A percentile compares a stretch with the other conserved stretches of the same genome.
These are phyloP conservation scores for Dendronephthya gigantea DNA, from an alignment of 64 coral and sea anemone species.

Conservation along the genomic window DNA sequence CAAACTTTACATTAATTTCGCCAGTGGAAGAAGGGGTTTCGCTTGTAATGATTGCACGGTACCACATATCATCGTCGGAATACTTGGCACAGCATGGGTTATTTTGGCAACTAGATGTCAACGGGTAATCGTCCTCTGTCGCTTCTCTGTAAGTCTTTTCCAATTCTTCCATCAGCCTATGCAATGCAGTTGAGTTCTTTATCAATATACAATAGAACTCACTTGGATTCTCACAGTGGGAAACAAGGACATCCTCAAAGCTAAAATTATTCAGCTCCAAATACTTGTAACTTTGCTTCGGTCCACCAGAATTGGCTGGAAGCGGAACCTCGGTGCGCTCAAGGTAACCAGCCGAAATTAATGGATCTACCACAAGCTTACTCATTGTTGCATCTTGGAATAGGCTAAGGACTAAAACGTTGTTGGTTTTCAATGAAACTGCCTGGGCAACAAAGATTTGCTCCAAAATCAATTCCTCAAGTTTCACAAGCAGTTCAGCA, in stretches of 20 bases:
- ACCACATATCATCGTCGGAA: conserved; percentile 30
- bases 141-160: conserved; percentile 49
- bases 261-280: conserved; percentile 7
- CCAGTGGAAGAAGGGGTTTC: conserved; percentile 45
- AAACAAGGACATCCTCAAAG: conserved; percentile 61
- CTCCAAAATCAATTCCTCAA: conserved; percentile 56
- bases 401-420: conserved; percentile 42
- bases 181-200: conserved; percentile 32
- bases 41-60: conserved; percentile 36
- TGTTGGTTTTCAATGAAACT: conserved; percentile 57
- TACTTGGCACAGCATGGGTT: conserved; percentile 48
- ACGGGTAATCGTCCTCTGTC: conserved; percentile 26
- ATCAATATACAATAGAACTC: conserved; percentile 69
- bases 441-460: conserved; percentile 58
- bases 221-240: conserved; percentile 47
- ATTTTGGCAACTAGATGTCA: conserved; percentile 51
- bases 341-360: conserved; percentile 21
- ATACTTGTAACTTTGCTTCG: conserved; percentile 14
- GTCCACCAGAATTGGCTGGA: neutral
- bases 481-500: conserved; percentile 12
- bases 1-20: conserved; percentile 59
- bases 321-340: neutral
- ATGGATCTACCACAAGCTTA: conserved; percentile 26
- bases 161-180: conserved; percentile 50
- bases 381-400: conserved; percentile 48